Base-by-base conservation (phyloP, 2,888 invertebrate species). In the Drosophila falleni region DNA sequence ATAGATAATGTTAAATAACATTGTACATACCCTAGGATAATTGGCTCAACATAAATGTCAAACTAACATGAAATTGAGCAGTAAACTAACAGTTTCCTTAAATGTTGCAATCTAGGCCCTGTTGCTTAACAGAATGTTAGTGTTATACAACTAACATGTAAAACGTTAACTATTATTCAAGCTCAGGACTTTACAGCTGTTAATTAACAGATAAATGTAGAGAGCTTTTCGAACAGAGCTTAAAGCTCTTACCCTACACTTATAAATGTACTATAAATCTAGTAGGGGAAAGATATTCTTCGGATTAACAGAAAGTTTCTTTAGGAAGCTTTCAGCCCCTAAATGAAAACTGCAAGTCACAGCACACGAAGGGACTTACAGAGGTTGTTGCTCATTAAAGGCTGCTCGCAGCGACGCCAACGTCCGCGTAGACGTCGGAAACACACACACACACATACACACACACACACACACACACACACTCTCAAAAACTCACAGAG, bases 1-100 rank as follows among this genome's bases (percentile, higher is more conserved):
- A 71, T 78, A 80, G 84, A 83, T 89, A 87, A 83, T 73, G 60
- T 66, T 59, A 63, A 29, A 5, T 47, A 61, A 54, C 61, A 74
- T 51, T 1, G 9, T 58, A 60, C n/a, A 5, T 2, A 5, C 1
- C 29, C 6, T 23, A 56, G 55, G 35, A 15, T 33, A n/a, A 5
- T 9, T 6, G n/a, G 11, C 1, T 16, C 8, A 44, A 2, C 39
- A 29, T 0, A n/a, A 6, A 5, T 15, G n/a, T 19, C 26, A 44
- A 26, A 13, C 2, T 61, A 35, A 61, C 51, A 51, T 19, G 5
- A 26, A 8, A 8, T 16, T 4, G 0, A 4, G 33, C n/a, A 2
- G 6, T 0, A 2, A n/a, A 9, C 8, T 23, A 19, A 50, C 50
- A 50, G 44, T 23, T 44, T 3, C 42, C 1, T 23, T 19, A 1